Base-by-base conservation (phyloP, 1,140 invertebrate species). In the Galendromus occidentalis region DNA sequence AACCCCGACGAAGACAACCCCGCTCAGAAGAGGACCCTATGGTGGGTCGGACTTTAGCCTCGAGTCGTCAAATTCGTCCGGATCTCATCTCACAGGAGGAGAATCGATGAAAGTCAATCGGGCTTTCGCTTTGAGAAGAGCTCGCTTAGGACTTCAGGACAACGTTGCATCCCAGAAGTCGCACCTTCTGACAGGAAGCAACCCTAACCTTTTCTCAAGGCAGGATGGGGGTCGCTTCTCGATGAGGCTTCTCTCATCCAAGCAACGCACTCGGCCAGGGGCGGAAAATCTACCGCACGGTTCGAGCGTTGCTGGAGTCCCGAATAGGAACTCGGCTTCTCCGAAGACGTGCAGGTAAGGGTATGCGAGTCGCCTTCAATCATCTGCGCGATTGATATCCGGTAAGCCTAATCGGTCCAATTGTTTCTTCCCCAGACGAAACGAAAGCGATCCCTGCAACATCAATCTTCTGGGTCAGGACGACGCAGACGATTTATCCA, bases 151-250 rank as follows among this genome's bases (percentile, higher is more conserved):
- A 42, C 67, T 72, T 44, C 71, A 74, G 65, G 66, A 69, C n/a
- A 69, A 29, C 64, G 64, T 64, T 7, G 65, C 66, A n/a, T 66
- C 67, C 12, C 65, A 66, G 28, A 66, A 69, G 42, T 39, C 65
- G 14, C 51, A 59, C 51, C 51, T 59, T 59, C 51, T 59, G 51
- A 65, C 69, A 0, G 73, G 81, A 30, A 83, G 82, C 69, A 83
- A 83, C 71, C 83, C 82, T 28, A 82, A 80, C 7, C 71, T 83
- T 14, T 82, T 80, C 2, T 80, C 81, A 12, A 81, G 69, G n/a
- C 65, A 64, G 14, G 70, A 71, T 67, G 70, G 70, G 17, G 70
- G 70, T 25, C 39, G 70, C 59, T 71, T 70, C 41, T 70, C 69
- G 65, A 30, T 71, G n/a, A 45, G 69, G 45, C 17, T 64, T 17